Base-by-base conservation (phyloP, 2,113 vertebrate genomes). In the Symphodus melops region DNA sequence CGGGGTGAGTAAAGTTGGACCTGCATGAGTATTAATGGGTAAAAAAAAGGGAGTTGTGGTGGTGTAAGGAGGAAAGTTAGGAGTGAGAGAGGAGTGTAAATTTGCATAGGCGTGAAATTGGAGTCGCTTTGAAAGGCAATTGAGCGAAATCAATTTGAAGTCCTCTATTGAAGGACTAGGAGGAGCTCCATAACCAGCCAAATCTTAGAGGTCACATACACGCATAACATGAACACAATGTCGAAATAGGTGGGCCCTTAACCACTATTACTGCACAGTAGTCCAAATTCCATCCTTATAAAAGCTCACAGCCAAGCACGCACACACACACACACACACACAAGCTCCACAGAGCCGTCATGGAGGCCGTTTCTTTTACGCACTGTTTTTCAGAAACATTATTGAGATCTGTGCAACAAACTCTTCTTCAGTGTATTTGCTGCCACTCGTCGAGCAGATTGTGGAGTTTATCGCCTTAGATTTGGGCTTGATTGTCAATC, bases 121-220 rank as follows among this genome's bases (percentile, higher is more conserved):
- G 86, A 87, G 86, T 77, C 83, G 73, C 67, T 88, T 85, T 88
- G 82, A 89, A 90, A 92, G 83, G 83, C 86, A 89, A 85, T 89
- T 88, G 81, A 86, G 72, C 81, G 88, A 82, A 92, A 92, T 92
- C 89, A 89, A 92, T 91, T 87, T 89, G 76, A 88, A 82, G 83
- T 83, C 85, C 82, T 87, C 83, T 83, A 83, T 64, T 79, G 78
- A 90, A 87, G 83, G 75, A 85, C 82, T 83, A 64, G 17, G 19
- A 73, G 69, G 73, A 82, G 85, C 83, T 84, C 84, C 83, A 90
- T 74, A 75, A 75, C 75, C 64, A 67, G 59, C 66, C 21, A 61
- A 77, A 62, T 78, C 63, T 75, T 41, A 59, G 41, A 52, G 36
- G 49, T 49, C 3, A 25, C 7, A 48, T 60, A 66, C 64, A 68